Conservation (phyloP, 2,113 vertebrate genomes). For the Vidua macroura region DNA sequence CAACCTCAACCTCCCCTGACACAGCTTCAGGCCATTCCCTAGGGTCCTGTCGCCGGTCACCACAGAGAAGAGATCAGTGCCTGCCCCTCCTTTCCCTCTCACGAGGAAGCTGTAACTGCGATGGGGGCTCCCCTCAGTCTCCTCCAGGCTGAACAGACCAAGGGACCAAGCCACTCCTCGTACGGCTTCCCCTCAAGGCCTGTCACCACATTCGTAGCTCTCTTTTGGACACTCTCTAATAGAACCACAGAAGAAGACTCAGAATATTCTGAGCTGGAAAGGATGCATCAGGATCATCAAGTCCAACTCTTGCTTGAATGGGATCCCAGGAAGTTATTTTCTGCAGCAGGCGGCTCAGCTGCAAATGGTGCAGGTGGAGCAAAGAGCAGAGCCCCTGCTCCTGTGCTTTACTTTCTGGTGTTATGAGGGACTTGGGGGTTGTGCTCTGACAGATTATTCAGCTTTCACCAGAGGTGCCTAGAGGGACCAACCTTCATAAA, state of each 20-base stretch:
- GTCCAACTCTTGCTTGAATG: background rate
- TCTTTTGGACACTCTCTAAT: background rate
- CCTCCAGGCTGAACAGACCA: background rate
- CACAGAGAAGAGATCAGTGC: background rate
- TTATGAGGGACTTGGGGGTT: background rate
- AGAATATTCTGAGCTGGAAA: background rate
- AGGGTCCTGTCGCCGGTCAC: background rate
- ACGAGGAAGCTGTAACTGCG: fast-evolving
- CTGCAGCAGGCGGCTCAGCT: fast-evolving
- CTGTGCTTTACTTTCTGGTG: background rate
- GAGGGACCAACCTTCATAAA: background rate
- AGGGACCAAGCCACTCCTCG: background rate
- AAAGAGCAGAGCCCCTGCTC: background rate
- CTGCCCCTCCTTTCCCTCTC: background rate
- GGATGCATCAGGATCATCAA: too few species aligned
- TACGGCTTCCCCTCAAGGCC: fast-evolving
- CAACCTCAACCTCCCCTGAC: background rate
- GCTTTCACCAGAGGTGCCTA: background rate
- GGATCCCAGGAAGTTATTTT: background rate
- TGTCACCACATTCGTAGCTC: fast-evolving
- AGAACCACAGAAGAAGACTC: background rate
- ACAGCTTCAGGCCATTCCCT: background rate
- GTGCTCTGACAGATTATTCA: background rate
- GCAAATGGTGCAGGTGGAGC: background rate
- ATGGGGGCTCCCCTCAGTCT: background rate